Base-by-base conservation (phyloP, 2,888 invertebrate genomes). In the Laothoe populi region DNA sequence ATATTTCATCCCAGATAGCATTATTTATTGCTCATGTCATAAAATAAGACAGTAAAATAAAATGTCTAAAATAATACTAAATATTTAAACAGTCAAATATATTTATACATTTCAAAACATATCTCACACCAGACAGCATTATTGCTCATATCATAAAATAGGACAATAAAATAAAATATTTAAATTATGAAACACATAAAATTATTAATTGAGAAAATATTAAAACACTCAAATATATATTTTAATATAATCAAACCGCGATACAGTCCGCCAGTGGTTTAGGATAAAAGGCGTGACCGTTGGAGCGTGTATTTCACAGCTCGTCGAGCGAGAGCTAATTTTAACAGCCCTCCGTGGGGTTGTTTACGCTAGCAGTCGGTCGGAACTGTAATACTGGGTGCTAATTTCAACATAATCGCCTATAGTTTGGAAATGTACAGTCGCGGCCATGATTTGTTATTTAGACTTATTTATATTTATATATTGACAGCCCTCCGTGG, bases 271-370 rank as follows among this genome's bases (percentile, higher is more conserved):
- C 11, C 62, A 13, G 58, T 70, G 71, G 63, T 71, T 73, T 71
- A 64, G 69, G 69, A 70, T 70, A 57, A 71, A 72, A 72, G 70
- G 69, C 66, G 66, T 23, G 68, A 11, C 59, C 69, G 70, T 40
- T 70, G 64, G 58, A 65, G 64, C 72, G 69, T 44, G n/a, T 7
- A n/a, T 3, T 46, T 61, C 59, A 66, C 68, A 66, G 64, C 10
- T 64, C 64, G 66, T 5, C 71, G 72, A 23, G 57, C 61, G 57
- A 44, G 59, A 44, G 67, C 72, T 73, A 73, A 72, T 71, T 71
- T 67, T 71, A 71, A 67, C 65, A 63, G 26, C 66, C 65, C 64
- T 49, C 21, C 19, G 57, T 48, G 35, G 31, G 19, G 35, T 19
- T 53, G 49, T 53, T 53, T 53, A 53, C 53, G n/a, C 53, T 44